phyloP scores from a whole-genome alignment of 2,888 invertebrate species.

The Oxycera nigricornis region DNA sequence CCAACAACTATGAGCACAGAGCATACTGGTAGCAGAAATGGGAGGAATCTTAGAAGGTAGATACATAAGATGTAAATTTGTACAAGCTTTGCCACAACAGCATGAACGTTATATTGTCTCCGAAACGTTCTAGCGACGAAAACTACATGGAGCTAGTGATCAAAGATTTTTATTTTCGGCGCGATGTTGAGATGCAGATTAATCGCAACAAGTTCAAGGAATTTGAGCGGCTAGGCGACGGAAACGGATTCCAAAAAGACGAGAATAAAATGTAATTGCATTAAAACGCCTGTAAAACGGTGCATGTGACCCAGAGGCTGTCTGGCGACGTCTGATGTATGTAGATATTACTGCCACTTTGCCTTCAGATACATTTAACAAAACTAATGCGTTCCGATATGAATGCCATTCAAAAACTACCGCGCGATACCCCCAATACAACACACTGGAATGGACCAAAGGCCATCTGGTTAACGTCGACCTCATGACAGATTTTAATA shows the following conservation, averaged over 20 bases:
- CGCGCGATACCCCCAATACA: not conserved
- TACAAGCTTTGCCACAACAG: no score
- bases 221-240: not conserved
- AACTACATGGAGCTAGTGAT: no score
- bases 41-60: not conserved
- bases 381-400: constrained; percentile 42
- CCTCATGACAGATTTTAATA: constrained; percentile 37
- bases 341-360: constrained; percentile 12
- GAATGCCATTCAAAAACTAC: constrained; percentile 37
- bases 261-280: constrained; percentile 24
- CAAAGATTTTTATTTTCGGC: no score
- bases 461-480: constrained; percentile 49
- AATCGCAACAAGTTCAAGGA: not conserved
- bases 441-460: constrained; percentile 42
- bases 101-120: no score
- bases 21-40: constrained; percentile 46
- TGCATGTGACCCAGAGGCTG: constrained; percentile 25
- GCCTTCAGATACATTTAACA: constrained; percentile 40
- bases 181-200: not conserved
- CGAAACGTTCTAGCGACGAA: no score
- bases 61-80: no score
- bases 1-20: constrained; percentile 44
- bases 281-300: constrained; percentile 31
- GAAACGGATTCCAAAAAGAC: constrained; percentile 32
- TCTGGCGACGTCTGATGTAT: constrained; percentile 31